Evolutionary conservation across 2,888 invertebrate species (phyloP).

Genomic region (Polymixis lichenea): DNA sequence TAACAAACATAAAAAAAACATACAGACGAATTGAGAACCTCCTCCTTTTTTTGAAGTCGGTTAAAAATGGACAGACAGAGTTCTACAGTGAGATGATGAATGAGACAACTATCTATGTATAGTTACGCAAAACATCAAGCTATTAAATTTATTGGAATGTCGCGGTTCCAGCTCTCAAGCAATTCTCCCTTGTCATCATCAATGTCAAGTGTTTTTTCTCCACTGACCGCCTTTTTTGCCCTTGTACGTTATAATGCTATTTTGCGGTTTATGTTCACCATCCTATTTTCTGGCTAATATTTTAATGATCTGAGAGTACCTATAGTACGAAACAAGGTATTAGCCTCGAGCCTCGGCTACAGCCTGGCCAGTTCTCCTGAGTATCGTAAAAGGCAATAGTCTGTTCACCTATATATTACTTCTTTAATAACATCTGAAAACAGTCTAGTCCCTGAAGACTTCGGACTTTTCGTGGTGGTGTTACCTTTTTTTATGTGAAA

Average conservation of each 20-base stretch:
- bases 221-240: no score
- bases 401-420: constrained; percentile 44
- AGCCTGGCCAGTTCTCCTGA: constrained; percentile 27
- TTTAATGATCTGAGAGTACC: constrained; percentile 37
- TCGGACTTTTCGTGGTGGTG: constrained; percentile 13
- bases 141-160: neutral
- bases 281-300: constrained; percentile 35
- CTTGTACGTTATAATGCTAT: constrained; percentile 9
- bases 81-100: neutral
- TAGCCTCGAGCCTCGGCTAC: constrained; percentile 16
- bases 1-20: no score
- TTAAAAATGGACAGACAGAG: neutral
- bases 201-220: neutral
- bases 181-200: neutral
- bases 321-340: constrained; percentile 35
- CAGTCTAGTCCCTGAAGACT: constrained; percentile 23
- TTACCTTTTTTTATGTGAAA: constrained; percentile 12
- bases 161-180: neutral
- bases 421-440: constrained; percentile 50
- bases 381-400: constrained; percentile 53
- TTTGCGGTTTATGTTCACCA: constrained; percentile 11
- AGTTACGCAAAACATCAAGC: neutral
- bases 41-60: no score
- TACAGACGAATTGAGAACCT: no score
- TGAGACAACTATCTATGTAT: no score